phyloP scores from a whole-genome alignment of 2,113 vertebrate species.

The Eolophus roseicapilla region DNA sequence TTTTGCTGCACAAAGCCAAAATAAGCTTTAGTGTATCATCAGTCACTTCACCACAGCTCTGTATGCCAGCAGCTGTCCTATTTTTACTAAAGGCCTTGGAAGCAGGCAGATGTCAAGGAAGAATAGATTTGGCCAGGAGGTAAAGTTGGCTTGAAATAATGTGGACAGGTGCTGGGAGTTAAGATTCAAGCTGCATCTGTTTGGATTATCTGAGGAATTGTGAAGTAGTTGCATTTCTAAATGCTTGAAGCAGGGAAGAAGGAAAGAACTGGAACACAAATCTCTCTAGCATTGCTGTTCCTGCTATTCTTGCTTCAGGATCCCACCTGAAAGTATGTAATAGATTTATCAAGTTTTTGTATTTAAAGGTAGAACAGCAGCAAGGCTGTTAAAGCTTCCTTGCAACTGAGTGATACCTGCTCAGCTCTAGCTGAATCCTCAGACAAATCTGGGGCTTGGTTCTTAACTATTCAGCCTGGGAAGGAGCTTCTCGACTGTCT shows the following conservation, averaged over 20 bases:
- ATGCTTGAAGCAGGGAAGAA: neutral
- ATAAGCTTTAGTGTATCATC: neutral
- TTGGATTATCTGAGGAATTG: neutral
- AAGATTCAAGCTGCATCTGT: neutral
- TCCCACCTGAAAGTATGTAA: neutral
- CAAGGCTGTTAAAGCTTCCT: neutral
- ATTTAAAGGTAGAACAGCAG: neutral
- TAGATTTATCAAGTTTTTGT: neutral
- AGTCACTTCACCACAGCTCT: neutral
- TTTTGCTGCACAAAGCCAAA: neutral
- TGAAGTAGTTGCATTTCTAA: neutral
- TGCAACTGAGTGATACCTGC: neutral
- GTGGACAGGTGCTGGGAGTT: neutral
- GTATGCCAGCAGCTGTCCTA: neutral
- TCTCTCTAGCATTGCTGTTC: neutral
- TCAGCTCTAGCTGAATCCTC: neutral
- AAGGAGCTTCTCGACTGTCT: neutral
- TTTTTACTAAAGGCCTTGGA: neutral
- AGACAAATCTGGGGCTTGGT: neutral
- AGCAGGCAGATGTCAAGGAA: neutral
- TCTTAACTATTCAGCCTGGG: neutral
- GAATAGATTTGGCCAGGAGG: neutral
- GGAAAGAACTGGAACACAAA: neutral
- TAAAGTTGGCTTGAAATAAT: neutral
- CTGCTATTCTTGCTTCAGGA: neutral